Base-by-base conservation (phyloP, 2,888 invertebrate species). In the Dasypogon diadema region DNA sequence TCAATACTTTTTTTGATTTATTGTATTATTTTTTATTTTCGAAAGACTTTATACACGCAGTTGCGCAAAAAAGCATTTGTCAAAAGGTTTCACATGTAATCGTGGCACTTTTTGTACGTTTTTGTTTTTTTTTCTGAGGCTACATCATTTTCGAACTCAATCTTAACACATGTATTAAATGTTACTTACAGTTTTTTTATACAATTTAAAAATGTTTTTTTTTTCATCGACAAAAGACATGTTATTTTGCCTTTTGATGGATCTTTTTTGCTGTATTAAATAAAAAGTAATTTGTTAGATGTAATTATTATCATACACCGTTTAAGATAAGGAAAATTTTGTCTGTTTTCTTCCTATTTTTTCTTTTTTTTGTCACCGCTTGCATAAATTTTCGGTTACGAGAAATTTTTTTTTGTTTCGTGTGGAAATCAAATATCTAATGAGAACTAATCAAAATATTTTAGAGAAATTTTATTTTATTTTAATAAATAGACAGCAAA, bases 401-500 rank as follows among this genome's bases (percentile, higher is more conserved):
- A n/a, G 10, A 42, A 42, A 42, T 30, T 5, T 8, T 8, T 30
- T 30, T 30, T 30, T 30, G 3, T 30, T 5, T 5, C 3, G 30
- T 30, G 12, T 12, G n/a, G n/a, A 42, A 42, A 42, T 42, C 5
- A 30, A 30, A 30, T 5, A 30, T 42, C 3, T 42, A 12, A 12
- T 42, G 42, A 6, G 46, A 18, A 68, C 48, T 54, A 70, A 70
- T 26, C 18, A 70, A 30, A 21, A 34, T 42, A 56, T 42, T 21
- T 56, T 42, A 55, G 22, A 26, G 56, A 70, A 74, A 72, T 37
- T 75, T 72, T 63, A 70, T 75, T 75, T 77, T 75, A 54, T 77
- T 77, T 75, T 51, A 63, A 72, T 75, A 30, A 56, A 73, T 74
- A 76, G 76, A 77, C 75, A 77, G 77, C 70, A 75, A 75, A 48